These are phyloP conservation scores for Elachura formosa DNA, from an alignment of 2,113 vertebrate species.

Conservation along the genomic window DNA sequence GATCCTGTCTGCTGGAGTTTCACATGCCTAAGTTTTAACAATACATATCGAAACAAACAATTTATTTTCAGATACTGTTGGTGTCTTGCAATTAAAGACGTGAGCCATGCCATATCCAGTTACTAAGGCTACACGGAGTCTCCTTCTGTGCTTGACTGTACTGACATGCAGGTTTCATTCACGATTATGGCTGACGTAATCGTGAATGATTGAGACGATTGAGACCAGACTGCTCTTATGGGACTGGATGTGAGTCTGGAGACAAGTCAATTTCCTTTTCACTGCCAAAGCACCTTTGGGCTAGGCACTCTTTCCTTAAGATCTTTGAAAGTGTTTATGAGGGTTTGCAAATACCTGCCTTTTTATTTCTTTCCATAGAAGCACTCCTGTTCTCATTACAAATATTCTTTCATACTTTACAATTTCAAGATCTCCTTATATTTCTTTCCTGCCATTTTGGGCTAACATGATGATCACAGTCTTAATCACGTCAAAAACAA, in stretches of 20 bases:
- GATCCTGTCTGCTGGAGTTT: constrained; percentile 15
- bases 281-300: not conserved
- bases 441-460: not conserved
- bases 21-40: not conserved
- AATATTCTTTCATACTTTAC: not conserved
- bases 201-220: no score
- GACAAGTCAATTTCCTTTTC: not conserved
- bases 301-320: not conserved
- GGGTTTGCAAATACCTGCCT: not conserved
- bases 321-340: not conserved
- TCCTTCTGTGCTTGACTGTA: not conserved
- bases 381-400: not conserved
- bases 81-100: not conserved
- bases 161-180: not conserved
- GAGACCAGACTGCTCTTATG: not conserved
- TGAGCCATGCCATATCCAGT: not conserved
- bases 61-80: not conserved
- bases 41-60: not conserved
- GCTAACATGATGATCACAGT: not conserved
- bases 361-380: not conserved
- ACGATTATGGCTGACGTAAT: not conserved
- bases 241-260: not conserved
- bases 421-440: not conserved
- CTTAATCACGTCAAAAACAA: not conserved
- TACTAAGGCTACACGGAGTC: not conserved